Conservation (phyloP, 2,888 invertebrate species). For the Beris morrisii region DNA sequence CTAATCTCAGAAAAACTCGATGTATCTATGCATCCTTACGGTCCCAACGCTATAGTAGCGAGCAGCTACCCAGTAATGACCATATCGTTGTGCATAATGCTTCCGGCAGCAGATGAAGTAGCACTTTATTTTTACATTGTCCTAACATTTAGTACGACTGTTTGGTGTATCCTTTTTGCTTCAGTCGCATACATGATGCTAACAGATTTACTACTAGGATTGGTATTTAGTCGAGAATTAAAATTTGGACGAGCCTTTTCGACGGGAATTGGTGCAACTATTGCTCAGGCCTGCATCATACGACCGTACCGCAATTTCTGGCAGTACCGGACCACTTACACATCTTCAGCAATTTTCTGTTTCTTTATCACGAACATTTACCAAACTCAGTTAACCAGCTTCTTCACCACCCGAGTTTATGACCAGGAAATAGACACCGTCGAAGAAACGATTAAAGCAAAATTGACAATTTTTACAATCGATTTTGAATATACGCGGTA, state of each 20-base stretch:
- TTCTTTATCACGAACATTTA: slow-evolving; percentile 9
- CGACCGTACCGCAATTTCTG: not conserved
- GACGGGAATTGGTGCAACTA: not conserved
- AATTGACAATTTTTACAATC: not conserved
- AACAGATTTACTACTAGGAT: too few relatives aligned
- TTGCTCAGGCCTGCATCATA: too few relatives aligned
- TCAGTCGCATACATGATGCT: not conserved
- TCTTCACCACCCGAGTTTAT: slow-evolving; percentile 10
- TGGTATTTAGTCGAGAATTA: not conserved
- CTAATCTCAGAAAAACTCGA: not conserved
- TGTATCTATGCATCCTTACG: slow-evolving; percentile 1
- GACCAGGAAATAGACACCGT: slow-evolving; percentile 5
- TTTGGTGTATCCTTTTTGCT: not conserved
- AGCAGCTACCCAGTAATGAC: not conserved
- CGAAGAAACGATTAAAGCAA: not conserved
- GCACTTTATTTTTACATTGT: not conserved
- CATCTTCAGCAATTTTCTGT: not conserved
- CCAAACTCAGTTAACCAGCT: slow-evolving; percentile 8
- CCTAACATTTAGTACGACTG: not conserved
- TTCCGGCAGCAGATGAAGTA: slow-evolving; percentile 1
- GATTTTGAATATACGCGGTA: not conserved
- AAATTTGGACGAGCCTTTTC: not conserved
- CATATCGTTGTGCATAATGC: not conserved
- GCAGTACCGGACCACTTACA: not conserved
- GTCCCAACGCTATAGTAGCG: not conserved